These are phyloP conservation scores for Apodemia duryi DNA, from an alignment of 2,888 invertebrate genomes.

Conservation along the genomic window DNA sequence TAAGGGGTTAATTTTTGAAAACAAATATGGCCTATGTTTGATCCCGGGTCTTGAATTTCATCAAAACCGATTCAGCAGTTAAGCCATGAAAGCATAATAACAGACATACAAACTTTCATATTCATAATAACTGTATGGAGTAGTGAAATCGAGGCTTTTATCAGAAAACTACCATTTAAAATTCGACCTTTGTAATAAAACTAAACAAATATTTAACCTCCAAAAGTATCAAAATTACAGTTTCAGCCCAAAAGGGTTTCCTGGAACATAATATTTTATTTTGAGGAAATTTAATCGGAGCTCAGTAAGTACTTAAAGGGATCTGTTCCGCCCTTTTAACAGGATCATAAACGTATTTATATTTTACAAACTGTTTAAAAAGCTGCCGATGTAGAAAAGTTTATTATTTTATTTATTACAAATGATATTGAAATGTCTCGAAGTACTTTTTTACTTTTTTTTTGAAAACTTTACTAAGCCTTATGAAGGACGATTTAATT, in stretches of 20 bases:
- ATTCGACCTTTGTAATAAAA: neutral
- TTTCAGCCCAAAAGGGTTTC: constrained; percentile 4
- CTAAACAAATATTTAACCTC: constrained; percentile 5
- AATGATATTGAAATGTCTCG: neutral
- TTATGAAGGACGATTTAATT: no score
- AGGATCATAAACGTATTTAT: neutral
- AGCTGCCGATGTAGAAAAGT: neutral
- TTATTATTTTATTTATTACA: neutral
- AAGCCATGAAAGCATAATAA: no score
- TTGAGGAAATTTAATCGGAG: neutral
- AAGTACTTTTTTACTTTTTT: no score
- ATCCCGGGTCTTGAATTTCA: no score
- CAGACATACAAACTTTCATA: no score
- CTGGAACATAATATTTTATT: constrained; percentile 11
- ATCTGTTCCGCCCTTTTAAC: neutral
- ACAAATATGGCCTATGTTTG: no score
- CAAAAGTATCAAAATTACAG: constrained; percentile 1
- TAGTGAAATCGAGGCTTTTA: neutral
- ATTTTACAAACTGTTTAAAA: neutral
- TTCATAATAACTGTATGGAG: no score
- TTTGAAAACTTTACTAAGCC: no score
- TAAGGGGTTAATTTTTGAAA: no score
- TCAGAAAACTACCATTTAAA: constrained; percentile 5
- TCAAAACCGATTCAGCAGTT: no score
- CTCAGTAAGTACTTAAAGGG: neutral